Evolutionary conservation across 1,140 invertebrate species (phyloP).

Genomic region (Drosophila grimshawi): DNA sequence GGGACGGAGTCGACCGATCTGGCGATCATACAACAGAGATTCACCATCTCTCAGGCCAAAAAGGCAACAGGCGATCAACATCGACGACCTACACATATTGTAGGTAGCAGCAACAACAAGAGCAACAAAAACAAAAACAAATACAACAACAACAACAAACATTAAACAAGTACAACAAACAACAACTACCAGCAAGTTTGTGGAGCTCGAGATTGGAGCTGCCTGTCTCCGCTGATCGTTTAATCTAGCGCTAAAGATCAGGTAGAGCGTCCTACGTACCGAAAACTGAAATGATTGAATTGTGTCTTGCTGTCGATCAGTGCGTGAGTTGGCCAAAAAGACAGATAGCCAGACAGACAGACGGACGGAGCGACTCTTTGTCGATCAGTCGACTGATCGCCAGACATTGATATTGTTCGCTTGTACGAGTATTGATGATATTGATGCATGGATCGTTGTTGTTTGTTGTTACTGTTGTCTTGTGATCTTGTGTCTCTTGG

Average conservation of each 20-base stretch:
- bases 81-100: conserved; percentile 50
- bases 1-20: conserved; percentile 35
- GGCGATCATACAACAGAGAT: conserved; percentile 21
- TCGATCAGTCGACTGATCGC: conserved; percentile 37
- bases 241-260: conserved; percentile 82
- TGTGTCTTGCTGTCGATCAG: conserved; percentile 80
- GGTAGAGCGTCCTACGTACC: conserved; percentile 60
- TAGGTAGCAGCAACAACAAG: conserved; percentile 8
- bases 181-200: conserved; percentile 24
- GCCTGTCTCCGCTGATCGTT: conserved; percentile 67
- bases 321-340: conserved; percentile 57
- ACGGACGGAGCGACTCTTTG: not conserved
- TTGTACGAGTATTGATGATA: conserved; percentile 18
- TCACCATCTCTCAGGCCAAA: not conserved
- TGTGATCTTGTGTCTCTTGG: conserved; percentile 10
- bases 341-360: conserved; percentile 13
- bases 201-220: conserved; percentile 10
- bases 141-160: not conserved
- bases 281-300: conserved; percentile 77
- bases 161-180: conserved; percentile 58
- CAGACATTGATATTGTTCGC: conserved; percentile 57
- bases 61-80: conserved; percentile 11
- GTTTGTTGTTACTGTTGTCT: not conserved
- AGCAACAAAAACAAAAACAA: conserved; percentile 2
- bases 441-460: conserved; percentile 27